Evolutionary conservation across 2,113 vertebrate species (phyloP), one percentile per base, ranked within the genome.

Genomic region (Xenopus laevis): DNA sequence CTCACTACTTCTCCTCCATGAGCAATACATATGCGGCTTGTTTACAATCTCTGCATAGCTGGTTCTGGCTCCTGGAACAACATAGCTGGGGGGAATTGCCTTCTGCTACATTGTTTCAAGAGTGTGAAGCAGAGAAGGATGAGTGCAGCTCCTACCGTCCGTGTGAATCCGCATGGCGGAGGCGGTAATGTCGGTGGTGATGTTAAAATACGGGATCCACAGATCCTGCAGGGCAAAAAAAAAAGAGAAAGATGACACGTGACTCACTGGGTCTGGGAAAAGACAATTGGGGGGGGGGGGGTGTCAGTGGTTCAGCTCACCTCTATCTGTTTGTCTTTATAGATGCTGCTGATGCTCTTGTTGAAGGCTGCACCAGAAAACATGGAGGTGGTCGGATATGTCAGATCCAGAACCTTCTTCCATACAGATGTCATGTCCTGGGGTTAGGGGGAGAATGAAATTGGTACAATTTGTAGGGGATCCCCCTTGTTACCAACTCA

Each of bases 361-460:
- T 98, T 98, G 79, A 98, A 96, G 70, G 94, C 87, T 0, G 94
- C 91, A 59, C 96, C 96, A 4, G 95, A 95, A 82, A 98, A 98
- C 94, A 98, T 94, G 16, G 96, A 97, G 6, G 95, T 98, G 72
- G 96, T 88, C 0, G 96, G 95, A 74, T 97, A 98, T 0, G 96
- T 98, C 86, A 98, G 79, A 80, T 98, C 96, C 12, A 96, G 81
- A 17, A 95, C 84, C 7, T 92, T 91, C 84, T 91, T 96, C 69
- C 93, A 86, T 81, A 94, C 82, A 0, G 93, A 97, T 0, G 90
- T 95, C 93, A 96, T 94, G 4, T 91, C 92, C 96, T 97, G n/a
- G n/a, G n/a, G n/a, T n/a, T n/a, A 73, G 20, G 3, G 45, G 46
- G 57, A 50, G 8, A 27, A 68, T 21, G 7, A 61, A 59, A n/a